Conservation (phyloP, 2,888 invertebrate genomes). For the Apotomis turbidana region DNA sequence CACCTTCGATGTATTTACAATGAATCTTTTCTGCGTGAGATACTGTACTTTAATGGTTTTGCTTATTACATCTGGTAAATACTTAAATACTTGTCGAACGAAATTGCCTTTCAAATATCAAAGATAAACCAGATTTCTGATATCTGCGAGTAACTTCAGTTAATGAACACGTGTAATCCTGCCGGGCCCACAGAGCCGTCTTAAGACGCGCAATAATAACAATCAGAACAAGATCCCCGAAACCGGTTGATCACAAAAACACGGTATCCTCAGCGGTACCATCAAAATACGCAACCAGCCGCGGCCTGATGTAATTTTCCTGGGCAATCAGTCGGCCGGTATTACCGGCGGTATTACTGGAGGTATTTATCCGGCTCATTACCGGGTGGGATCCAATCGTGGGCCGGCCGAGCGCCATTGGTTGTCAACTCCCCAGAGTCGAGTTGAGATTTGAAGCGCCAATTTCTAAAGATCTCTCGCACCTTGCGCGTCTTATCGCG, state of each 20-base stretch:
- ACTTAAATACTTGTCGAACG: too few relatives aligned
- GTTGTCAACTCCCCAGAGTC: constrained; percentile 66
- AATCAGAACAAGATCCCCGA: constrained; percentile 36
- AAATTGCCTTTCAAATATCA: too few relatives aligned
- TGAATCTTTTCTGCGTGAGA: too few relatives aligned
- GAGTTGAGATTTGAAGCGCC: constrained; percentile 59
- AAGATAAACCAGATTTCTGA: too few relatives aligned
- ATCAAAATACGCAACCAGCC: constrained; percentile 55
- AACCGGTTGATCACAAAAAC: constrained; percentile 33
- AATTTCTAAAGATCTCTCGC: constrained; percentile 48
- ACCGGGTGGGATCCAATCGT: constrained; percentile 68
- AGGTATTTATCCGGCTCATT: constrained; percentile 75
- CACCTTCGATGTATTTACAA: too few relatives aligned
- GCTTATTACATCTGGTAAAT: too few relatives aligned
- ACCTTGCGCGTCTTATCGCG: neutral
- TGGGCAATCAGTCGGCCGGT: constrained; percentile 63
- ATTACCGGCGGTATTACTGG: constrained; percentile 64
- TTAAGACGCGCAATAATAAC: constrained; percentile 19
- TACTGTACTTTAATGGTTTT: too few relatives aligned
- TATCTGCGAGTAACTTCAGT: neutral
- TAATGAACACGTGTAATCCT: constrained; percentile 19
- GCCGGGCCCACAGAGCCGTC: constrained; percentile 6
- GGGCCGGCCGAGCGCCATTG: constrained; percentile 63
- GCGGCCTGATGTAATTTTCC: constrained; percentile 60
- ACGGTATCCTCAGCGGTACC: constrained; percentile 36